Evolutionary conservation across 2,113 vertebrate genomes (phyloP).

Genomic region (Micronycteris hirsuta): DNA sequence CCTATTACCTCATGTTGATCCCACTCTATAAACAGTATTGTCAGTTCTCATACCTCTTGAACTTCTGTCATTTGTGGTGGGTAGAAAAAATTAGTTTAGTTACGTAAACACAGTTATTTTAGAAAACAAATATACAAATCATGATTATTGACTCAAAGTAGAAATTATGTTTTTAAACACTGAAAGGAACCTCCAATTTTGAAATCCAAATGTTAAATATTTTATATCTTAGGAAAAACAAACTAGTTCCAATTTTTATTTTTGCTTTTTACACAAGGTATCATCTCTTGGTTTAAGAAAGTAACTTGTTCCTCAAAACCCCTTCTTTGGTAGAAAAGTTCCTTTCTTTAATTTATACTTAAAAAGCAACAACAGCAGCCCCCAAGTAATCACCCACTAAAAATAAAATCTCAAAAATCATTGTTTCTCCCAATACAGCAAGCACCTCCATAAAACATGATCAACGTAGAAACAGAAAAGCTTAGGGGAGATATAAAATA

Average conservation of each 20-base stretch:
- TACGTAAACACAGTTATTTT: neutral
- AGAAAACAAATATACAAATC: neutral
- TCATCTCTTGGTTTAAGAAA: neutral
- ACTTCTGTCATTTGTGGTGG: neutral
- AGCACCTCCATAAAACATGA: conserved; percentile 1
- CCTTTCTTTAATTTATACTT: neutral
- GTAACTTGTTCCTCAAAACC: neutral
- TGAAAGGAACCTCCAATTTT: neutral
- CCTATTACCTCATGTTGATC: neutral
- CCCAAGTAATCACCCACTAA: neutral
- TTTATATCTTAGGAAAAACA: conserved; percentile 21
- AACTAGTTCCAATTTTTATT: neutral
- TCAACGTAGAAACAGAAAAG: neutral
- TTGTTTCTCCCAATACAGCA: neutral
- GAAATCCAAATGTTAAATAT: conserved; percentile 42
- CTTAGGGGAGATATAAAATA: neutral
- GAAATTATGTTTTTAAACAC: neutral
- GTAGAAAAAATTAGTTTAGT: neutral
- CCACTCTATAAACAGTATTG: neutral
- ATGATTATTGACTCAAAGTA: neutral
- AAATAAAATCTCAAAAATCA: conserved; percentile 38
- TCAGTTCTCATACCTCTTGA: neutral
- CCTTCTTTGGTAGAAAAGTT: neutral
- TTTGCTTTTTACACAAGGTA: neutral
- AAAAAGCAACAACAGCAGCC: neutral